These are phyloP conservation scores for Zaprionus capensis DNA, from an alignment of 1,140 invertebrate genomes.

Conservation along the genomic window DNA sequence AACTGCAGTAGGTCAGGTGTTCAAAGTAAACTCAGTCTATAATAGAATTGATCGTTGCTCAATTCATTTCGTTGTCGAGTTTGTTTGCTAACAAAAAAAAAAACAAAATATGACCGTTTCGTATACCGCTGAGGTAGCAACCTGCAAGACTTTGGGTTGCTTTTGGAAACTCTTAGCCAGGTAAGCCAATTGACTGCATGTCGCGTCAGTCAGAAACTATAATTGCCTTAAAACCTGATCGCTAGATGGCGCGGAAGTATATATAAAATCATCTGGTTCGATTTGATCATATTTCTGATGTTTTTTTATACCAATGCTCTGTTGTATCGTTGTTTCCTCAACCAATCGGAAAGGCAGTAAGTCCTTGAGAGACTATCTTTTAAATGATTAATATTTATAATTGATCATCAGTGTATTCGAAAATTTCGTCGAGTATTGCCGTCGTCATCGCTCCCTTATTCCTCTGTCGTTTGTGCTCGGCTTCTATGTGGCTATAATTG, in stretches of 20 bases:
- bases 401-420: too few relatives aligned
- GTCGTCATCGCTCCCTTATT: slow-evolving; percentile 91
- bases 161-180: slow-evolving; percentile 91
- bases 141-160: slow-evolving; percentile 92
- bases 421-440: slow-evolving; percentile 90
- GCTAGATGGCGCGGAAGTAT: slow-evolving; percentile 96
- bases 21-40: neutral
- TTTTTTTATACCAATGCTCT: slow-evolving; percentile 94
- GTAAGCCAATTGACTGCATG: slow-evolving; percentile 85
- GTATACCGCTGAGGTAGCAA: slow-evolving; percentile 94
- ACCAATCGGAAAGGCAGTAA: slow-evolving; percentile 90
- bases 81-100: neutral
- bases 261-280: slow-evolving; percentile 97
- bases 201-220: neutral
- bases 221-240: neutral
- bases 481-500: slow-evolving; percentile 97
- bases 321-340: slow-evolving; percentile 92
- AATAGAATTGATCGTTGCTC: neutral
- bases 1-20: neutral
- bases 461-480: slow-evolving; percentile 94
- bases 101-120: slow-evolving; percentile 91
- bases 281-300: slow-evolving; percentile 92
- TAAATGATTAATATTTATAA: too few relatives aligned
- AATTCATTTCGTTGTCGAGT: neutral
- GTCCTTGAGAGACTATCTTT: slow-evolving; percentile 28